Percentiles rank a stretch among this genome's conserved stretches.
These are phyloP conservation scores for Pseudorhiza aurosa DNA, from an alignment of 30 jellyfish, hydroid and myxozoan genomes.

Conservation along the genomic window DNA sequence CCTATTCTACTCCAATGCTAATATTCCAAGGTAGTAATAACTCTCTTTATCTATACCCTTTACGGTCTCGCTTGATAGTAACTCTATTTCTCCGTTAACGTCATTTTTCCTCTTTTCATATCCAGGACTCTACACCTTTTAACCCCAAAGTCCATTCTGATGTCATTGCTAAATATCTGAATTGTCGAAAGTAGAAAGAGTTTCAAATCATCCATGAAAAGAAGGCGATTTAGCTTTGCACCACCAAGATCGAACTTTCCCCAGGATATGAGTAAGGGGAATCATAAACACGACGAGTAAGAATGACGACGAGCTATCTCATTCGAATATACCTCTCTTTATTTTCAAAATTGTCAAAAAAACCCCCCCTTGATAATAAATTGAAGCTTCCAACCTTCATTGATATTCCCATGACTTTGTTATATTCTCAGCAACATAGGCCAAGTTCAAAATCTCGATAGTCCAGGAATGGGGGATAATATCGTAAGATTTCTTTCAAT, in stretches of 20 bases:
- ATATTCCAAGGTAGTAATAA: background rate
- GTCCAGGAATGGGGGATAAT: conserved; percentile 1
- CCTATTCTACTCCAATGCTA: too few relatives aligned
- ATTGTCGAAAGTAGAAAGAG: conserved; percentile 17
- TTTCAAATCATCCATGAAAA: conserved; percentile 14
- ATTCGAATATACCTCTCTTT: conserved; percentile 7
- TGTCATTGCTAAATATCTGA: conserved; percentile 2
- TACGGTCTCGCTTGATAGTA: too few relatives aligned
- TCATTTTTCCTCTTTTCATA: conserved; percentile 30
- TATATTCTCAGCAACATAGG: conserved; percentile 21
- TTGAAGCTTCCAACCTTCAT: conserved; percentile 1
- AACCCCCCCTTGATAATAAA: conserved; percentile 13
- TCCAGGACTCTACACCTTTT: conserved; percentile 6
- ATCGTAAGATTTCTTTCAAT: conserved; percentile 7
- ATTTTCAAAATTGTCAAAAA: conserved; percentile 5
- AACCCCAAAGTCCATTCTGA: conserved; percentile 7
- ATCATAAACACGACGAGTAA: background rate
- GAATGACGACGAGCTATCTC: conserved; percentile 3
- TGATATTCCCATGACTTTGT: background rate
- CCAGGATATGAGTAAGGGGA: conserved; percentile 22
- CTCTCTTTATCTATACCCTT: background rate
- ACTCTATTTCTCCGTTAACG: too few relatives aligned
- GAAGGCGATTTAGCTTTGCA: background rate
- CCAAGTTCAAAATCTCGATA: conserved; percentile 1
- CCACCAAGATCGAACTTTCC: conserved; percentile 25